Evolutionary conservation across 2,888 invertebrate genomes (phyloP), one percentile per base, ranked within the genome.

Genomic region (Oscheius sp.): DNA sequence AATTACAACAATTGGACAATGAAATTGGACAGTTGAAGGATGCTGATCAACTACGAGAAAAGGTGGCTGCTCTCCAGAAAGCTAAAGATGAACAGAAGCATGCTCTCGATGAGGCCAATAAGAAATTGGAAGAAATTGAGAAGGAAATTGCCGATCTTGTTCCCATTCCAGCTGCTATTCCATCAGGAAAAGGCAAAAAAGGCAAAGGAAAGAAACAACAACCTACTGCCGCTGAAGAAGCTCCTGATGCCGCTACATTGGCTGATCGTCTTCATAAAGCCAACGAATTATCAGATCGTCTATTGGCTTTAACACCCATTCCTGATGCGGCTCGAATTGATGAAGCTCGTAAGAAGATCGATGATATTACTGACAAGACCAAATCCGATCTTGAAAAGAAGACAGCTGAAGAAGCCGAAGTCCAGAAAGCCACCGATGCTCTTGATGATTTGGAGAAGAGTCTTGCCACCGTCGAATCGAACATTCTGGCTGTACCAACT

Each of bases 121-220:
- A 55, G 25, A 52, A 73, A 27, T 25, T 69, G n/a, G 56, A 69
- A 56, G 41, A 25, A 18, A 55, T 69, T 35, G 69, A 69, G 41
- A 77, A 79, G 59, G 73, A 76, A 53, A 75, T 73, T 69, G 76
- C 75, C 23, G 74, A 74, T 61, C 70, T 75, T n/a, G 64, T 76
- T 23, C 29, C 69, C 6, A 56, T 29, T 12, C 68, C 63, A 61
- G 63, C 69, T 46, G 25, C 45, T 25, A 45, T 18, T 6, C 63
- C 49, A 18, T 16, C 41, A 23, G 74, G 76, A 45, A 76, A 76
- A 68, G 23, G 46, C 52, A 72, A 72, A 41, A 72, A 72, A 29
- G 35, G 41, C 43, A 69, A 69, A 41, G 59, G 59, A 23, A 70
- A 70, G 59, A 70, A 70, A 58, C 69, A 69, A 45, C 53, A 69